A percentile compares a stretch with the other conserved stretches of the same genome.
Evolutionary conservation across 2,113 vertebrate species (phyloP).

Genomic region (Solenodon paradoxus): DNA sequence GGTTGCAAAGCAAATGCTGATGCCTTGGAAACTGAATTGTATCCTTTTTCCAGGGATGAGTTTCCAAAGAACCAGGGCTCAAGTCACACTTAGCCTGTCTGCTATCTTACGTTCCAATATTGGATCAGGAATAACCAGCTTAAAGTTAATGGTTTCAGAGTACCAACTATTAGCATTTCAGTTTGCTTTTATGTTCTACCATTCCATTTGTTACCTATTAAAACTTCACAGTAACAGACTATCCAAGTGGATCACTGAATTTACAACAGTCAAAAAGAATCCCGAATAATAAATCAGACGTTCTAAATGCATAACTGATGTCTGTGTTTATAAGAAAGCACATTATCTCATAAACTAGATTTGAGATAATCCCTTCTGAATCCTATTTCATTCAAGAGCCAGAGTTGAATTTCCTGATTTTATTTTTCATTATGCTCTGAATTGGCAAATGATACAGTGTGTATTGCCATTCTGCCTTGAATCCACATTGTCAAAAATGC

Average conservation of each 20-base stretch:
- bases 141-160: constrained; percentile 29
- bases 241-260: constrained; percentile 69
- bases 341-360: constrained; percentile 64
- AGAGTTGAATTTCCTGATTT: constrained; percentile 48
- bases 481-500: background rate
- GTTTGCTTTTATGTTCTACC: constrained; percentile 52
- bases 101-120: background rate
- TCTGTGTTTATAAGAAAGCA: constrained; percentile 58
- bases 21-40: background rate
- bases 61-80: background rate
- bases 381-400: constrained; percentile 55
- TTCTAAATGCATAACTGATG: constrained; percentile 57
- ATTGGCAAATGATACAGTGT: constrained; percentile 25
- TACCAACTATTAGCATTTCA: background rate
- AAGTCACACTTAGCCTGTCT: background rate
- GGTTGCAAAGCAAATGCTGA: background rate
- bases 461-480: background rate
- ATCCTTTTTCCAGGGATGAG: background rate
- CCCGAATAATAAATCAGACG: constrained; percentile 65
- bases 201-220: constrained; percentile 68
- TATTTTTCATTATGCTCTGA: constrained; percentile 48
- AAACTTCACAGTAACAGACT: constrained; percentile 71
- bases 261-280: constrained; percentile 67
- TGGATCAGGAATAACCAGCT: background rate
- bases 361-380: constrained; percentile 52